These are phyloP conservation scores for Heteromurus nitidus DNA, from an alignment of 2,888 invertebrate genomes.

Conservation along the genomic window DNA sequence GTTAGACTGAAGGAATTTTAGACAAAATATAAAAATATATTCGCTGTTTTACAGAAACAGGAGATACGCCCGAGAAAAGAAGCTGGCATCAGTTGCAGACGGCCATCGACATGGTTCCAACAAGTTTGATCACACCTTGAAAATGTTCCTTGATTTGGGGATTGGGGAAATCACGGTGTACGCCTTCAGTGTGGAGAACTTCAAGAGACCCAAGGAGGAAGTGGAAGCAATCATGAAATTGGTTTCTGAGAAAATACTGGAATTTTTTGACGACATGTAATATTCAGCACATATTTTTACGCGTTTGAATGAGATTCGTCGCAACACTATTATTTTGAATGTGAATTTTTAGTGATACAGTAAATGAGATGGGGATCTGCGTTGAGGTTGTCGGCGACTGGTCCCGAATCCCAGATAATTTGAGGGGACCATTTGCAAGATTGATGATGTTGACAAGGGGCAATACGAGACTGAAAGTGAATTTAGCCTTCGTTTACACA, in stretches of 20 bases:
- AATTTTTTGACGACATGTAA: not conserved
- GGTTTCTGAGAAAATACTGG: constrained; percentile 78
- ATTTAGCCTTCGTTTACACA: not conserved
- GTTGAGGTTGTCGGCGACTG: not conserved
- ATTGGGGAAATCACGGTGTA: constrained; percentile 97
- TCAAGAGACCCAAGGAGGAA: constrained; percentile 91
- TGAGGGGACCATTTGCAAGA: not conserved
- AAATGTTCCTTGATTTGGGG: constrained; percentile 77
- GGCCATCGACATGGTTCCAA: not conserved
- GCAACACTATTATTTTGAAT: too few relatives aligned
- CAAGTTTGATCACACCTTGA: not conserved
- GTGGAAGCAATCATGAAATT: constrained; percentile 91
- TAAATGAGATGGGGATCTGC: not conserved
- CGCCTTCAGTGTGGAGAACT: constrained; percentile 99
- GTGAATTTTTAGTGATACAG: too few relatives aligned
- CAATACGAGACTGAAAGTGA: not conserved
- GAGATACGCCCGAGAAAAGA: not conserved
- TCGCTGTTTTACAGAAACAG: constrained; percentile 4
- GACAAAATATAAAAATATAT: not conserved
- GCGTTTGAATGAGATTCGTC: too few relatives aligned
- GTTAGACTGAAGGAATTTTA: not conserved
- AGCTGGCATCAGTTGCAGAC: not conserved
- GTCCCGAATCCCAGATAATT: not conserved
- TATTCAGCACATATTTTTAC: too few relatives aligned
- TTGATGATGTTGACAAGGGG: not conserved